A percentile compares a stretch with the other conserved stretches of the same genome.
Conservation (phyloP, 2,113 vertebrate genomes). For the Melanotaenia duboulayi region DNA sequence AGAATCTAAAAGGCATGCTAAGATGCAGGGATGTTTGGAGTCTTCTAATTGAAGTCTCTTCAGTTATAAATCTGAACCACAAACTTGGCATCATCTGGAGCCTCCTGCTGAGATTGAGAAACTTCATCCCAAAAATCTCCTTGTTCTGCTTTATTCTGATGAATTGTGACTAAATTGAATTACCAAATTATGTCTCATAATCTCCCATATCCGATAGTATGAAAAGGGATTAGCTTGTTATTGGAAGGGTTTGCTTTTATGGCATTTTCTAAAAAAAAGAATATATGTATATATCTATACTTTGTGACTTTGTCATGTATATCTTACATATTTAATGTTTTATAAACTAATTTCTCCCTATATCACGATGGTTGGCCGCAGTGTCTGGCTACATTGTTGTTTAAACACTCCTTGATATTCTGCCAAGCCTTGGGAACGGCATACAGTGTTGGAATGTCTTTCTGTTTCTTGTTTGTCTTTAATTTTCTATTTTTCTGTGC, state of each 20-base stretch:
- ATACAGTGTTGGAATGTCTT: conserved; percentile 64
- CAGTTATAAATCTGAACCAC: conserved; percentile 42
- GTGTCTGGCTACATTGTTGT: conserved; percentile 62
- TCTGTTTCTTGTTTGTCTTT: conserved; percentile 76
- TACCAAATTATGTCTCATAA: conserved; percentile 73
- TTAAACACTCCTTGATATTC: conserved; percentile 61
- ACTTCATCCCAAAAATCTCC: conserved; percentile 45
- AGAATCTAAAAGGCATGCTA: conserved; percentile 5
- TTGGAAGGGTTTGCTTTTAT: conserved; percentile 67
- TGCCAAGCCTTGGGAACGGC: conserved; percentile 75
- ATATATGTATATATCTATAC: conserved; percentile 28
- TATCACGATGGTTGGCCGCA: conserved; percentile 57
- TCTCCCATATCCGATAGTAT: conserved; percentile 65
- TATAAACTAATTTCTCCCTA: conserved; percentile 71
- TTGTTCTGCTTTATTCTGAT: conserved; percentile 49
- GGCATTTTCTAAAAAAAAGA: conserved; percentile 44
- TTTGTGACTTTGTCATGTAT: conserved; percentile 56
- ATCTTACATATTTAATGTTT: conserved; percentile 40
- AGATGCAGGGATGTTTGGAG: conserved; percentile 17
- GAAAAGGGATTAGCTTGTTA: conserved; percentile 69
- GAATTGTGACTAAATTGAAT: conserved; percentile 70
- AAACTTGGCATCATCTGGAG: conserved; percentile 54
- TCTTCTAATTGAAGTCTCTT: conserved; percentile 30
- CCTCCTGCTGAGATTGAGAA: conserved; percentile 55
- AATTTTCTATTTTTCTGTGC: conserved; percentile 66